phyloP scores from a whole-genome alignment of 1,140 invertebrate species.

The Macrotrachela quadricornifera region DNA sequence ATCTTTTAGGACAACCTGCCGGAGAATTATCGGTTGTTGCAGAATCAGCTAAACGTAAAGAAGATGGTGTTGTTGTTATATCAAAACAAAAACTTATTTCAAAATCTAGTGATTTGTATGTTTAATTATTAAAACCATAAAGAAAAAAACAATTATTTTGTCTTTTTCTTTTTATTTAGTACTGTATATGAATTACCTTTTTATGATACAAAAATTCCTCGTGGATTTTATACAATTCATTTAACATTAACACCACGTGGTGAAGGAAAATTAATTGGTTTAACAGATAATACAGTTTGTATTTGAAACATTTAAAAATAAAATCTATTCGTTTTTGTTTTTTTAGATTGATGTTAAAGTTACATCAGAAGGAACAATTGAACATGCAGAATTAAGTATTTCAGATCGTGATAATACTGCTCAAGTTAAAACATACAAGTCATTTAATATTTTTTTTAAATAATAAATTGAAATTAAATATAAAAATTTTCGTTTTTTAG shows the following conservation, averaged over 20 bases:
- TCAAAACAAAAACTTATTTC: slow-evolving; percentile 40
- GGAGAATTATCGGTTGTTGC: slow-evolving; percentile 21
- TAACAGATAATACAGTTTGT: slow-evolving; percentile 38
- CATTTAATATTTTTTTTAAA: too few relatives aligned
- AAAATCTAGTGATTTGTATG: slow-evolving; percentile 37
- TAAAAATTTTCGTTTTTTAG: too few relatives aligned
- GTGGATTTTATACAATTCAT: slow-evolving; percentile 59
- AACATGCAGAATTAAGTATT: slow-evolving; percentile 62
- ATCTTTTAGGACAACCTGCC: background rate
- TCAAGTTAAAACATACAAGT: too few relatives aligned
- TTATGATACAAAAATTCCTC: slow-evolving; percentile 49
- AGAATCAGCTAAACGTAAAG: slow-evolving; percentile 34
- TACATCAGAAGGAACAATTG: slow-evolving; percentile 40
- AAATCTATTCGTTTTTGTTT: slow-evolving; percentile 5
- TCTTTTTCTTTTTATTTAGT: slow-evolving; percentile 25
- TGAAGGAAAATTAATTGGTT: slow-evolving; percentile 37
- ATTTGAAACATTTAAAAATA: slow-evolving; percentile 12
- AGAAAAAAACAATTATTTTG: background rate
- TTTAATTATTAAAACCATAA: slow-evolving; percentile 8
- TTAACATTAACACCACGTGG: slow-evolving; percentile 41
- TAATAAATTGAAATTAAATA: too few relatives aligned
- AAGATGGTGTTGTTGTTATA: slow-evolving; percentile 51
- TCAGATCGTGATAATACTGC: slow-evolving; percentile 48
- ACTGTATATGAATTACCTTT: slow-evolving; percentile 58
- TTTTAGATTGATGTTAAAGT: slow-evolving; percentile 27